A percentile compares a stretch with the other conserved stretches of the same genome.
Conservation (phyloP, 2,888 invertebrate genomes). For the Icerya purchasi region DNA sequence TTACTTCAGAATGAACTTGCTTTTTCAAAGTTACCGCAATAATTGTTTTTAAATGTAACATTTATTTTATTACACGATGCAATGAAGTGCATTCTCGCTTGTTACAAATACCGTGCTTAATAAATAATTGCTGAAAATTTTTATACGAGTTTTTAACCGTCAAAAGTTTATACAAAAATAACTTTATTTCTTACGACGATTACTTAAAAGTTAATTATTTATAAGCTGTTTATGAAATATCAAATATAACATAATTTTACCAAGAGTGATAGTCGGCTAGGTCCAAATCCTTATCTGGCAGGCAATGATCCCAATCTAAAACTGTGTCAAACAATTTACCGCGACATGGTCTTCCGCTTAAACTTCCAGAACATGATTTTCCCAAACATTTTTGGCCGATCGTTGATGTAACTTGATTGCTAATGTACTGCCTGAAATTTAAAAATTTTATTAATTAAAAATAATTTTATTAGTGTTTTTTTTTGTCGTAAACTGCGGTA, state of each 20-base stretch:
- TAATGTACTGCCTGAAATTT: slow-evolving; percentile 50
- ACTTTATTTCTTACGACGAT: not conserved
- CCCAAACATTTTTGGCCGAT: slow-evolving; percentile 52
- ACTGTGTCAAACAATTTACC: slow-evolving; percentile 76
- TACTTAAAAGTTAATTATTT: not conserved
- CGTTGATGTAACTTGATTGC: slow-evolving; percentile 50
- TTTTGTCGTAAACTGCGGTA: too few relatives aligned
- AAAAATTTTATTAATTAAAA: too few relatives aligned
- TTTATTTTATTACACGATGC: too few relatives aligned
- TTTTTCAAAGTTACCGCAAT: too few relatives aligned
- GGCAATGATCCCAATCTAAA: slow-evolving; percentile 88
- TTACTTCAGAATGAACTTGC: too few relatives aligned
- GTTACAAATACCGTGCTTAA: too few relatives aligned
- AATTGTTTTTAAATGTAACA: too few relatives aligned
- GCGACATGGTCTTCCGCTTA: slow-evolving; percentile 50
- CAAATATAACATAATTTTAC: too few relatives aligned
- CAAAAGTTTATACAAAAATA: not conserved
- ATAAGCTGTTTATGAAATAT: slow-evolving; percentile 8
- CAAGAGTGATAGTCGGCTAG: slow-evolving; percentile 70
- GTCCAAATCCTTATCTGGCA: slow-evolving; percentile 67
- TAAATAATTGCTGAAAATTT: too few relatives aligned
- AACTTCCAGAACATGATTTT: slow-evolving; percentile 38
- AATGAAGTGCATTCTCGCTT: too few relatives aligned
- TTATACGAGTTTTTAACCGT: too few relatives aligned
- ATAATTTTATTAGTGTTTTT: too few relatives aligned